Base-by-base conservation (phyloP, 2,113 vertebrate species). In the Parotia lawesii region DNA sequence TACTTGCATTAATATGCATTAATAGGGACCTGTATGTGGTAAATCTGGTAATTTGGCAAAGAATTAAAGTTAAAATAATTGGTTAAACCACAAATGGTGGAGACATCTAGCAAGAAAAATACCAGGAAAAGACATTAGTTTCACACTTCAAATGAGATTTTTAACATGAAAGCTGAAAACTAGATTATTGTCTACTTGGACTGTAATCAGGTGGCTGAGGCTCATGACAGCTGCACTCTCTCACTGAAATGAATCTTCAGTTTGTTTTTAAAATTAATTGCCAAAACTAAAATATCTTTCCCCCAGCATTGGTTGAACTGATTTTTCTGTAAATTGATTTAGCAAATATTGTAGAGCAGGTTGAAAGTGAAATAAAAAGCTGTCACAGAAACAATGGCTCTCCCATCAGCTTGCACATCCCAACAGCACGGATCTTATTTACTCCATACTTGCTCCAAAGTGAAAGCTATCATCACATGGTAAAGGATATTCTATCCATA, bases 261-360 rank as follows among this genome's bases (percentile, higher is more conserved):
- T 50, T 87, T 89, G 37, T 51, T 90, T 85, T 87, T 58, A 42
- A 82, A 94, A 80, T 54, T 48, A 89, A 62, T 81, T 79, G 80
- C 82, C 61, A 48, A 87, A 87, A 66, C 9, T 4, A 56, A 75
- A 75, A 45, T 72, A 60, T 56, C 82, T 93, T 92, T 86, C 87
- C 60, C 58, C 50, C 35, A 91, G 77, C 79, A 93, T 25, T 38
- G 83, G 79, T 94, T 89, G 78, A 95, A 65, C 44, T 69, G 77
- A 51, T 94, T 97, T 86, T 97, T 92, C 88, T 82, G 64, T 72
- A 83, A 95, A 70, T 53, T 60, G 33, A 53, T 54, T 86, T 81
- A 77, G 60, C n/a, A 88, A 97, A 97, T 87, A 84, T 86, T 11
- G 23, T 80, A 72, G 66, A 94, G 72, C 61, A 73, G 64, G 73